Percentiles rank a stretch among this genome's conserved stretches.
Evolutionary conservation across 2,797 vertebrate genomes (phyloP).

Genomic region (Melanotaenia trifasciata): DNA sequence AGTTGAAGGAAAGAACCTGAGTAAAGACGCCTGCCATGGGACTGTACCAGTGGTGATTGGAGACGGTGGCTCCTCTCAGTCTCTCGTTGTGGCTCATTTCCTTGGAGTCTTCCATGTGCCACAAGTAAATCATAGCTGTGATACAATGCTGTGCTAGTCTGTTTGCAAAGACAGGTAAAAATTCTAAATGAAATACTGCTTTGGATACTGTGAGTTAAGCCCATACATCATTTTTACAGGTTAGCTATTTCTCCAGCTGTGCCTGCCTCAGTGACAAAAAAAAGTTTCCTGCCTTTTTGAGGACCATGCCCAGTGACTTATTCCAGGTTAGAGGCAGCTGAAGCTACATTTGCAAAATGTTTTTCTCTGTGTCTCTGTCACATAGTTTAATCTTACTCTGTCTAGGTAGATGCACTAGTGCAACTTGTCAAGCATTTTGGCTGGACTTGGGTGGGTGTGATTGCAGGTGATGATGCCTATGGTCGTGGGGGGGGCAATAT

Average conservation of each 20-base stretch:
- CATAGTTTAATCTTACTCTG: background rate
- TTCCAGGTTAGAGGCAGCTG: conserved; percentile 76
- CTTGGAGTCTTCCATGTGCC: conserved; percentile 83
- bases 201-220: background rate
- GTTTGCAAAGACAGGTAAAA: background rate
- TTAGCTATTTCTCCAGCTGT: conserved; percentile 88
- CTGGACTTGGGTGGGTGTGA: conserved; percentile 86
- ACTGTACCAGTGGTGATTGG: conserved; percentile 81
- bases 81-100: conserved; percentile 82
- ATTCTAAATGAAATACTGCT: background rate
- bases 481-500: conserved; percentile 83
- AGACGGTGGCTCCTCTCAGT: conserved; percentile 86
- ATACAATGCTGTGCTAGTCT: background rate
- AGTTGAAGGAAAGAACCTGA: conserved; percentile 8
- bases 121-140: conserved; percentile 70
- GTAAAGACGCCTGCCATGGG: conserved; percentile 58
- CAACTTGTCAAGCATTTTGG: conserved; percentile 84
- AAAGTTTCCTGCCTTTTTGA: conserved; percentile 83
- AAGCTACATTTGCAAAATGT: background rate
- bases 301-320: conserved; percentile 87
- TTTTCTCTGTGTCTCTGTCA: background rate
- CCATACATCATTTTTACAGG: conserved; percentile 50
- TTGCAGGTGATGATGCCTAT: conserved; percentile 85
- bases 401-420: conserved; percentile 80
- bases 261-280: conserved; percentile 86